phyloP scores from a whole-genome alignment of 2,113 vertebrate species.

The Dendropsophus ebraccatus region DNA sequence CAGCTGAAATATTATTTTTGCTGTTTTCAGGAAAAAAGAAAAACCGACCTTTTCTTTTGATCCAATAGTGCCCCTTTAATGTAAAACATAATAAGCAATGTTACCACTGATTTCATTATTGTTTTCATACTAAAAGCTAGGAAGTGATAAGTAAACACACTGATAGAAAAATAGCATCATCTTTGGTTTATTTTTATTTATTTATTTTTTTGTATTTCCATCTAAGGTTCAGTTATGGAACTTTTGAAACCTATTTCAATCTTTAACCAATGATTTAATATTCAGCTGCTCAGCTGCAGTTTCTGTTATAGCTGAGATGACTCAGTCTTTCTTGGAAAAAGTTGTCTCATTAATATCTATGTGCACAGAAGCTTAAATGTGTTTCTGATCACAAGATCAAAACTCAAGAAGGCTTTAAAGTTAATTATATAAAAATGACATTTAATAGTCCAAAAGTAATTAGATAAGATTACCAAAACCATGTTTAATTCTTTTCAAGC shows the following conservation, averaged over 20 bases:
- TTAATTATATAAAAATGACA: slow-evolving; percentile 24
- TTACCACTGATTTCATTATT: too few relatives aligned
- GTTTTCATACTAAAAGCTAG: slow-evolving; percentile 38
- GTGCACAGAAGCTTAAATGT: slow-evolving; percentile 30
- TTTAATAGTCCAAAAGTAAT: slow-evolving; percentile 1
- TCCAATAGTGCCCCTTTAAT: too few relatives aligned
- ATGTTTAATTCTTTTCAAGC: neutral
- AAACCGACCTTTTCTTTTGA: neutral
- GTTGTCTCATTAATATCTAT: slow-evolving; percentile 38
- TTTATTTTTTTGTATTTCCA: slow-evolving; percentile 41
- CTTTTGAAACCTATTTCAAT: slow-evolving; percentile 44
- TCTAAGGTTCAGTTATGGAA: slow-evolving; percentile 50
- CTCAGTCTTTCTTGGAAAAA: slow-evolving; percentile 56
- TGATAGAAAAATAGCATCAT: slow-evolving; percentile 35
- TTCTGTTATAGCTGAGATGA: slow-evolving; percentile 38
- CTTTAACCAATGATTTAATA: slow-evolving; percentile 56
- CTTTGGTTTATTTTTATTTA: neutral
- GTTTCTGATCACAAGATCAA: slow-evolving; percentile 38
- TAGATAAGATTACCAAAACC: slow-evolving; percentile 4
- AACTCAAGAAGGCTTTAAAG: neutral
- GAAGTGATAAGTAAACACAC: neutral
- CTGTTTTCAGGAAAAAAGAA: too few relatives aligned
- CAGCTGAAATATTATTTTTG: too few relatives aligned
- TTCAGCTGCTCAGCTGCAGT: slow-evolving; percentile 27
- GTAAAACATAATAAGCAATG: too few relatives aligned